phyloP scores from a whole-genome alignment of 2,113 vertebrate species.

The Capreolus pygargus region DNA sequence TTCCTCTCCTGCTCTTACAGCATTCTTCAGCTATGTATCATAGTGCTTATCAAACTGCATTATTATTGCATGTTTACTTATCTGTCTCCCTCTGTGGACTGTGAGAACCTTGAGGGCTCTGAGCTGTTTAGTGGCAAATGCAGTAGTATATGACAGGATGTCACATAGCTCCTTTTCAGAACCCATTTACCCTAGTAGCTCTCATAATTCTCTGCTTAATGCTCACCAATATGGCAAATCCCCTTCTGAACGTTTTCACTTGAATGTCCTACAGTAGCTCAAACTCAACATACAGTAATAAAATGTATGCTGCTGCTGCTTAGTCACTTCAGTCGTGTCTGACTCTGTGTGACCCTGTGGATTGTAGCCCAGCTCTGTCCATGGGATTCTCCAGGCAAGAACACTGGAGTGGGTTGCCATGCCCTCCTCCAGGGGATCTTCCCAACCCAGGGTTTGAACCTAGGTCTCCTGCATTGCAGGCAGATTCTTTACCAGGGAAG shows the following conservation, averaged over 20 bases:
- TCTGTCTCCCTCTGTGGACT: not conserved
- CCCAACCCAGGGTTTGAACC: not conserved
- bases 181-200: not conserved
- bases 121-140: not conserved
- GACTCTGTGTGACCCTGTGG: not conserved
- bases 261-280: not conserved
- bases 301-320: not conserved
- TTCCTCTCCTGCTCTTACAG: not conserved
- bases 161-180: not conserved
- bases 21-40: not conserved
- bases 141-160: not conserved
- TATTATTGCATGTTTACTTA: not conserved
- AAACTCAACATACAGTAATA: not conserved
- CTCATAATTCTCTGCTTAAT: not conserved
- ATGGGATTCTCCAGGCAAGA: not conserved
- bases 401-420: not conserved
- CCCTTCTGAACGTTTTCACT: not conserved
- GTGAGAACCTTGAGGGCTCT: not conserved
- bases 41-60: not conserved
- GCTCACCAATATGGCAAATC: not conserved
- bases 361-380: not conserved
- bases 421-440: not conserved
- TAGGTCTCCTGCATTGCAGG: not conserved
- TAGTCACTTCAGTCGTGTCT: not conserved
- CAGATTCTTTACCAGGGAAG: not conserved